Evolutionary conservation across 2,888 invertebrate genomes (phyloP), one percentile per base, ranked within the genome.

Genomic region (Ophion ventricosus): DNA sequence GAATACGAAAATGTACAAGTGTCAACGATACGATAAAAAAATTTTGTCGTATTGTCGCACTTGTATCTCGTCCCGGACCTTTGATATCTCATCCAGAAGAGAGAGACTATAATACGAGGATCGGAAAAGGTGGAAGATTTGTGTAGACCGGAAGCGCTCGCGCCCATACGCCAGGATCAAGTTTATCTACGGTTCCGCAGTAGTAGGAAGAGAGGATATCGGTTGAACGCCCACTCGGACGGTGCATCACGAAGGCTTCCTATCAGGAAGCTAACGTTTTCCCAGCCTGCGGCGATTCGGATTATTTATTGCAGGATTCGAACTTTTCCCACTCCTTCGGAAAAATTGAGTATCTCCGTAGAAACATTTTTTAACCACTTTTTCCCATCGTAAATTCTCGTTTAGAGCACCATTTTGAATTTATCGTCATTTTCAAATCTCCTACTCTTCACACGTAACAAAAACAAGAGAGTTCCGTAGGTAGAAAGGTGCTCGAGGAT

Each of bases 221-320:
- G 67, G 76, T 73, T 23, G 64, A 72, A 66, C 75, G 64, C 70
- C 72, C 64, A 80, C 66, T 72, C 29, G 79, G 75, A 59, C 63
- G 25, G 35, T 73, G 64, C 70, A 43, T 73, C 73, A 63, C 56
- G 43, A 54, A 79, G 8, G 61, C 63, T 66, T 57, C 56, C 29
- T 83, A 83, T 83, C 83, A 64, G 63, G 29, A 26, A 54, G 25
- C 61, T 43, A 83, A 83, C 80, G 77, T 83, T 80, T 80, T 57
- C 67, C 54, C 69, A 11, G 23, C 57, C 25, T 23, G 14, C 43
- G 73, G 69, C 10, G 40, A 57, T n/a, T 35, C 26, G 80, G 74
- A 84, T 77, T 80, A 84, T 84, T 84, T 84, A 84, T 84, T 80
- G 77, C 59, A 14, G 2, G 73, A 73, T 80, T 80, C 35, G 40